phyloP scores from a whole-genome alignment of 2,797 vertebrate genomes.

The Kryptolebias ocellatus region DNA sequence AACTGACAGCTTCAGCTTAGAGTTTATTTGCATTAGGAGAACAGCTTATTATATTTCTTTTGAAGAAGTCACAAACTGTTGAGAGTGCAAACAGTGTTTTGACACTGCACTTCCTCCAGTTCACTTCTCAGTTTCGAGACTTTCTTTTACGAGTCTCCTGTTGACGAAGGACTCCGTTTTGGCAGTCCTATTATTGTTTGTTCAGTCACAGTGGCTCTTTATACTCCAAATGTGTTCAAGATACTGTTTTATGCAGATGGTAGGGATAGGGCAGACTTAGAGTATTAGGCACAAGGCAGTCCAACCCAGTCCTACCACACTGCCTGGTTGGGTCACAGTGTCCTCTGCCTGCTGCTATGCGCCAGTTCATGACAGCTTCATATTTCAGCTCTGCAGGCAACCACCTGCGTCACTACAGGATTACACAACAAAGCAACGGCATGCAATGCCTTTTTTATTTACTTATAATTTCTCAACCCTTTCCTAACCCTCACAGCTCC shows the following conservation, averaged over 20 bases:
- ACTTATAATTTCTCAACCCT: conserved; percentile 43
- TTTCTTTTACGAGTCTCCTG: neutral
- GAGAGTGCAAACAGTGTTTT: conserved; percentile 11
- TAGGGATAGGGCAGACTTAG: conserved; percentile 1
- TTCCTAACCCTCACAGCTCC: conserved; percentile 37
- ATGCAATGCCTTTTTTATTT: conserved; percentile 52
- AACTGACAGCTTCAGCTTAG: conserved; percentile 34
- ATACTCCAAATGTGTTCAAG: conserved; percentile 14
- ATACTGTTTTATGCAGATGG: conserved; percentile 15
- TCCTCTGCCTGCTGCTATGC: conserved; percentile 56
- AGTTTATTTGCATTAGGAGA: conserved; percentile 23
- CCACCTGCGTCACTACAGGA: conserved; percentile 47
- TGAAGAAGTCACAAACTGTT: conserved; percentile 12
- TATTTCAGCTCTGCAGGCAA: conserved; percentile 69
- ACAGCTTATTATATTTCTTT: conserved; percentile 22
- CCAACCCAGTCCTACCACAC: conserved; percentile 15
- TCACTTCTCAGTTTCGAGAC: conserved; percentile 13
- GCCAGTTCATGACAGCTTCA: conserved; percentile 65
- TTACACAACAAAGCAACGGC: conserved; percentile 37
- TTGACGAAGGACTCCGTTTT: conserved; percentile 1
- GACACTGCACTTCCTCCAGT: conserved; percentile 16
- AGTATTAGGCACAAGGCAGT: conserved; percentile 17
- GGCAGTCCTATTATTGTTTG: conserved; percentile 15
- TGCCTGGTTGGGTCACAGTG: conserved; percentile 58
- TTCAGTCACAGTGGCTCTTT: neutral